Percentiles rank a stretch among this genome's conserved stretches.
These are phyloP conservation scores for Pelecanoides urinatrix DNA, from an alignment of 2,113 vertebrate species.

Conservation along the genomic window DNA sequence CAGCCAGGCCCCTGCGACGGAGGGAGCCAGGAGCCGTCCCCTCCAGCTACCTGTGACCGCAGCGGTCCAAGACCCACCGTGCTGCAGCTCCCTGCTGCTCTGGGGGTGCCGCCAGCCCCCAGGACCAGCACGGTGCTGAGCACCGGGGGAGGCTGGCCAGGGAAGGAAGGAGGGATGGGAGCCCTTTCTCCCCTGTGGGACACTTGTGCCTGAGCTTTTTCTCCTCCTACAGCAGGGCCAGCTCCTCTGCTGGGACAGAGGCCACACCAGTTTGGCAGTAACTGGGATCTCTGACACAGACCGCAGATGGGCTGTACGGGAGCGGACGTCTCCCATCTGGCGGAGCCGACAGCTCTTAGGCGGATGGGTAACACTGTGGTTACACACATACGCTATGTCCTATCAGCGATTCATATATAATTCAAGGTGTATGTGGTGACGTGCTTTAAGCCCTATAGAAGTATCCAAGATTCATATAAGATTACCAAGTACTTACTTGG, in stretches of 20 bases:
- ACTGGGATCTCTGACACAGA: not conserved
- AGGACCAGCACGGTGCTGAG: not conserved
- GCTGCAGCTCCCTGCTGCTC: not conserved
- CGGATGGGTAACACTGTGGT: not conserved
- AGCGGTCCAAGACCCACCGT: not conserved
- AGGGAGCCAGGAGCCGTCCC: not conserved
- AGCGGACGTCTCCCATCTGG: not conserved
- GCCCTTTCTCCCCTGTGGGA: not conserved
- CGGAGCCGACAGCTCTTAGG: not conserved
- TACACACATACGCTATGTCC: not conserved
- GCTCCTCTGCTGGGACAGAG: not conserved
- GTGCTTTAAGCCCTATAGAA: not conserved
- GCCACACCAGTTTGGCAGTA: not conserved
- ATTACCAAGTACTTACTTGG: not conserved
- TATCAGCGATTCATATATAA: not conserved
- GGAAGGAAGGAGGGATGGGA: not conserved
- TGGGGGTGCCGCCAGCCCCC: not conserved
- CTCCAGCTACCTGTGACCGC: not conserved
- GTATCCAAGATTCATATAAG: not conserved
- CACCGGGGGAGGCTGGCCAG: not conserved
- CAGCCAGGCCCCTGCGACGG: fast-evolving
- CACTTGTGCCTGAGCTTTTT: not conserved
- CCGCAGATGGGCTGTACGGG: not conserved
- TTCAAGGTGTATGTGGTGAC: not conserved
- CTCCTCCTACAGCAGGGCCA: not conserved